These are phyloP conservation scores for Otis tarda DNA, from an alignment of 2,113 vertebrate species.

Conservation along the genomic window DNA sequence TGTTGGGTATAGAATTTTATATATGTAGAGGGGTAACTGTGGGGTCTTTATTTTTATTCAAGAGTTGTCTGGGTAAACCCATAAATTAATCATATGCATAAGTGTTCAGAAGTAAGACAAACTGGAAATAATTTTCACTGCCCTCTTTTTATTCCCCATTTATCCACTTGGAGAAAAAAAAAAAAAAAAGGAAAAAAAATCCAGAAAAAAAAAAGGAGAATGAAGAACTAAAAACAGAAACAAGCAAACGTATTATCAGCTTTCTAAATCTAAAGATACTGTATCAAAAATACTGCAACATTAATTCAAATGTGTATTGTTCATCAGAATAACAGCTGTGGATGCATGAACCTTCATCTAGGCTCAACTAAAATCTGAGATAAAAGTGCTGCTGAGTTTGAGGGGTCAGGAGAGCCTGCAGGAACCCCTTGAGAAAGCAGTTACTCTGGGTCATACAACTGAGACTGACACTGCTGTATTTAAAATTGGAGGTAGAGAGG, in stretches of 20 bases:
- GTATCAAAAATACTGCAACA: background rate
- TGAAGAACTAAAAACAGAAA: background rate
- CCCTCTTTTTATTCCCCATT: background rate
- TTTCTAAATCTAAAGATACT: background rate
- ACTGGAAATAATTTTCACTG: background rate
- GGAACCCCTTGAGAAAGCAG: background rate
- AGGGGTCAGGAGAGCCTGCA: background rate
- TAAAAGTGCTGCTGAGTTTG: background rate
- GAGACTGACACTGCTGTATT: background rate
- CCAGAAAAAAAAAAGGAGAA: background rate
- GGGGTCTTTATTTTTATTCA: background rate
- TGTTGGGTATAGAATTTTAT: background rate
- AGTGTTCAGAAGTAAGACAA: background rate
- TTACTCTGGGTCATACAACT: background rate
- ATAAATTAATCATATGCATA: background rate
- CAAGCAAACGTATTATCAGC: accelerated
- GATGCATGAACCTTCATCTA: background rate
- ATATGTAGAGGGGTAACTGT: background rate
- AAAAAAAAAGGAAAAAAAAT: background rate
- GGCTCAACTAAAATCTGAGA: background rate
- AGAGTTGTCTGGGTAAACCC: background rate
- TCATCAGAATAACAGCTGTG: background rate
- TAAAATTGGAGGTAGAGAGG: background rate
- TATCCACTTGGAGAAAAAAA: background rate
- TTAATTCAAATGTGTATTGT: background rate